phyloP scores from a whole-genome alignment of 2,888 invertebrate genomes.

The Cataglyphis rosenhaueri region DNA sequence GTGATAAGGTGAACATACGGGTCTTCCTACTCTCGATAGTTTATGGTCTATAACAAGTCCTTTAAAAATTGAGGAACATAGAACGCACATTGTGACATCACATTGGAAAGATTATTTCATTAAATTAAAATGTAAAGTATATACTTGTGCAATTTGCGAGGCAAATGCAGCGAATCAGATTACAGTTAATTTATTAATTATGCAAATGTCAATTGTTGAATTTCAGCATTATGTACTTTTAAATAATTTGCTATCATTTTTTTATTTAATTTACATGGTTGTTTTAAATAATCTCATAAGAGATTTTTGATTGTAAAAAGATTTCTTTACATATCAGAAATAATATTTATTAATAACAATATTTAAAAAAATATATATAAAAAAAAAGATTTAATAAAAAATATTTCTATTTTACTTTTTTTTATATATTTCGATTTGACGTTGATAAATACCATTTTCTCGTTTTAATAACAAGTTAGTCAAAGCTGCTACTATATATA shows the following conservation, averaged over 20 bases:
- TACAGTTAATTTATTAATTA: constrained; percentile 19
- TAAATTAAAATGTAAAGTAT: constrained; percentile 18
- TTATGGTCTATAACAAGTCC: constrained; percentile 25
- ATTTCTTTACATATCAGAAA: constrained; percentile 1
- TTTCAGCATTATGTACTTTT: constrained; percentile 7
- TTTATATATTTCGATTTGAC: not conserved
- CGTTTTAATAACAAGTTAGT: constrained; percentile 46
- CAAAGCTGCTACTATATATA: not conserved
- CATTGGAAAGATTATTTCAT: not conserved
- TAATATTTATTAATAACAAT: not conserved
- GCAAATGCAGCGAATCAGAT: not conserved
- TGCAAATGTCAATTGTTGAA: constrained; percentile 5
- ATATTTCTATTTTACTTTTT: not conserved
- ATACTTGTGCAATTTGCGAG: not conserved
- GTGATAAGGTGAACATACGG: not conserved
- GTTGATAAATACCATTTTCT: constrained; percentile 4
- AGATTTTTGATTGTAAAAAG: not conserved
- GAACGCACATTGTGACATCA: constrained; percentile 43
- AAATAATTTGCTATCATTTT: constrained; percentile 10
- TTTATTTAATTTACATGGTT: constrained; percentile 14
- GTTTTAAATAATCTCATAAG: not conserved
- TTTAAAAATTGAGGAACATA: constrained; percentile 45
- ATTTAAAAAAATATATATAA: not conserved
- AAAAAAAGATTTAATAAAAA: not conserved
- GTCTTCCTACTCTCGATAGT: not conserved